phyloP scores from a whole-genome alignment of 1,140 invertebrate genomes.

The Hormaphis cornu region DNA sequence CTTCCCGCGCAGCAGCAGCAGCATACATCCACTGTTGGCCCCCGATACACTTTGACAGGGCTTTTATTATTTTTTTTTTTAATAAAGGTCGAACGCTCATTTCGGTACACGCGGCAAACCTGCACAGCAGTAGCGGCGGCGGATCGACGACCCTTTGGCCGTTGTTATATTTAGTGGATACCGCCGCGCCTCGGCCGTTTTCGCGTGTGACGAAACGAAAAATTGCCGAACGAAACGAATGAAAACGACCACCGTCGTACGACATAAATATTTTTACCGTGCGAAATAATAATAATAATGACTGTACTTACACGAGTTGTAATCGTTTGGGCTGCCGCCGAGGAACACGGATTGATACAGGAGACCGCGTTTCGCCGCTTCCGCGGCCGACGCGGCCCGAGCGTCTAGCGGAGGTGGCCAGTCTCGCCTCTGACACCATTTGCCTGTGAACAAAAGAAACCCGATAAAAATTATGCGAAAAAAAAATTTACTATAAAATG shows the following conservation, averaged over 20 bases:
- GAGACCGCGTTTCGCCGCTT: constrained; percentile 65
- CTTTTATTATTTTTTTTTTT: constrained; percentile 13
- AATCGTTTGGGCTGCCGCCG: constrained; percentile 71
- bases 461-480: neutral
- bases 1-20: no score
- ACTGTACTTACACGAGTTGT: constrained; percentile 42
- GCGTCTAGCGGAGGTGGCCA: constrained; percentile 75
- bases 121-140: no score
- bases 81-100: neutral
- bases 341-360: constrained; percentile 81
- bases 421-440: constrained; percentile 79
- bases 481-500: neutral
- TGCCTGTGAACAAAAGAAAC: constrained; percentile 53
- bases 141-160: no score
- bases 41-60: constrained; percentile 9
- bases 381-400: constrained; percentile 50
- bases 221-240: no score
- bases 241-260: no score
- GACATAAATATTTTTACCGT: no score
- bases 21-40: neutral
- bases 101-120: neutral
- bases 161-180: no score
- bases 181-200: no score
- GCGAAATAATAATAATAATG: neutral
- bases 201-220: no score